Evolutionary conservation across 1,140 invertebrate genomes (phyloP).

Genomic region (Anthonomus grandis): DNA sequence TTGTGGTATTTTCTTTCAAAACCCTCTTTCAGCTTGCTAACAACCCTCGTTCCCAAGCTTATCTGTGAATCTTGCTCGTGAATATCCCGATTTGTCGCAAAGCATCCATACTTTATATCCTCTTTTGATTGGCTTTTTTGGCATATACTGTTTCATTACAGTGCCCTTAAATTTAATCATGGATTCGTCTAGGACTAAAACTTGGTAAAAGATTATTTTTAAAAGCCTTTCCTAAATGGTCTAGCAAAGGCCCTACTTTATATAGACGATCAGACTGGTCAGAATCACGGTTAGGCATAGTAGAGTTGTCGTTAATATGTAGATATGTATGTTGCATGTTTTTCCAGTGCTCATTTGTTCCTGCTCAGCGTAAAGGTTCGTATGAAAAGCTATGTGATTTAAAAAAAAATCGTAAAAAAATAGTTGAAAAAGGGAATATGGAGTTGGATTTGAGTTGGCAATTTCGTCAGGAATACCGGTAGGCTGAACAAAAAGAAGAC

Average conservation of each 20-base stretch:
- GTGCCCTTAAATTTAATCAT: conserved; percentile 48
- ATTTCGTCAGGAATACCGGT: not conserved
- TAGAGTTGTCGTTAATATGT: conserved; percentile 37
- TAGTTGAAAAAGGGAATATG: conserved; percentile 7
- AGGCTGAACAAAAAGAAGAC: not conserved
- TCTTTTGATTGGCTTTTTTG: too few species aligned
- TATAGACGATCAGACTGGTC: conserved; percentile 36
- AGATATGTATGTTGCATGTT: conserved; percentile 17
- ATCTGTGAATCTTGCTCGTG: conserved; percentile 32
- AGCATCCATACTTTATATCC: too few species aligned
- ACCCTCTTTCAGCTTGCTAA: conserved; percentile 22
- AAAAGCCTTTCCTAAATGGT: not conserved
- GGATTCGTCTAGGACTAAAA: conserved; percentile 28
- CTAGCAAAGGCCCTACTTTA: conserved; percentile 23
- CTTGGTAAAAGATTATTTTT: too few species aligned
- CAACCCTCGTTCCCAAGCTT: conserved; percentile 42
- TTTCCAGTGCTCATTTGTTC: conserved; percentile 1
- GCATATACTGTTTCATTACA: conserved; percentile 45
- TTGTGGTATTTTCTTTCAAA: conserved; percentile 34
- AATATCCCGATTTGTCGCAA: conserved; percentile 13
- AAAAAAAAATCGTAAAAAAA: conserved; percentile 3
- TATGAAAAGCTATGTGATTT: conserved; percentile 10
- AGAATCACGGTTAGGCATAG: conserved; percentile 21
- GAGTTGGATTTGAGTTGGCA: conserved; percentile 2
- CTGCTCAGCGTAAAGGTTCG: conserved; percentile 4